Evolutionary conservation across 2,888 invertebrate genomes (phyloP).

Genomic region (Meiosimyza decipiens): DNA sequence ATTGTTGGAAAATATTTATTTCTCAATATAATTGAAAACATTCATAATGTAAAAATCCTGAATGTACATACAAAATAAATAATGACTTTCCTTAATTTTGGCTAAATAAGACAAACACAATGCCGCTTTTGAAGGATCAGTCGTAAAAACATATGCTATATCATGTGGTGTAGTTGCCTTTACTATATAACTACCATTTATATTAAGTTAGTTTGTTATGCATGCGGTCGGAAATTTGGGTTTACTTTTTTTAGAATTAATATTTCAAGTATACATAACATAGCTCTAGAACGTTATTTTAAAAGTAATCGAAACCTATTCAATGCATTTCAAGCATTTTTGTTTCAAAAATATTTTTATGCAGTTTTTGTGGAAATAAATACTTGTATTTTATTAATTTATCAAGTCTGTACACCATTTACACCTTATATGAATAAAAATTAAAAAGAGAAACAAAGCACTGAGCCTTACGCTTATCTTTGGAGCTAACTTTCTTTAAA

Average conservation of each 20-base stretch:
- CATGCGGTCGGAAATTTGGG: not conserved
- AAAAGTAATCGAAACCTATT: not conserved
- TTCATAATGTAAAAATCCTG: slow-evolving; percentile 3
- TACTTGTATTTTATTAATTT: too few relatives aligned
- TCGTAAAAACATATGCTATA: not conserved
- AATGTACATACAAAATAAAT: not conserved
- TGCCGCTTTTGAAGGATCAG: not conserved
- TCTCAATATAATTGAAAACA: slow-evolving; percentile 8
- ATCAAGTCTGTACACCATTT: too few relatives aligned
- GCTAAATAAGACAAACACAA: not conserved
- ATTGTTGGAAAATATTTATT: slow-evolving; percentile 19
- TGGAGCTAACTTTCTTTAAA: too few relatives aligned
- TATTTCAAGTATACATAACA: not conserved
- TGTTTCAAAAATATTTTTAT: not conserved
- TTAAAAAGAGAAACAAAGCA: too few relatives aligned
- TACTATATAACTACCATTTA: too few relatives aligned
- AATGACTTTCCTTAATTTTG: not conserved
- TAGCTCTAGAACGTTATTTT: not conserved
- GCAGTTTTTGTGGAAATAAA: too few relatives aligned
- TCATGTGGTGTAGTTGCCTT: too few relatives aligned
- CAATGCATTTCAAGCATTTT: not conserved
- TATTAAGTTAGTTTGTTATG: not conserved
- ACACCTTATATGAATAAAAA: too few relatives aligned
- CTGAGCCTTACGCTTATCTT: too few relatives aligned
- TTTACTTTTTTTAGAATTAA: slow-evolving; percentile 1